Conservation (phyloP, 2,888 invertebrate genomes). For the Lucinisca nassula region DNA sequence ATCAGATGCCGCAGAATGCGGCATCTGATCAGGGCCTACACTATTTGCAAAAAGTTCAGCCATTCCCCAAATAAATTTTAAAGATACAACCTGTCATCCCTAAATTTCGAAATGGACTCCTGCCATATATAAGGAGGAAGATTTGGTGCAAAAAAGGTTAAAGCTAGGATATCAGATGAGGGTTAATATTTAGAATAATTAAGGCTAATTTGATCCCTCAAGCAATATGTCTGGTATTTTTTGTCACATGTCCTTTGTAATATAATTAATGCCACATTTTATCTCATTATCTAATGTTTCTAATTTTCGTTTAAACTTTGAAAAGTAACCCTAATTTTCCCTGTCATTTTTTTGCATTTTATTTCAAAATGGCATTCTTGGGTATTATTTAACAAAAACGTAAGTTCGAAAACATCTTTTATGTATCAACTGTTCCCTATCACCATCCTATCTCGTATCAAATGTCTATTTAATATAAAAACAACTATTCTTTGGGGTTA, state of each 20-base stretch:
- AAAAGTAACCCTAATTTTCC: neutral
- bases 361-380: neutral
- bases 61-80: too few relatives aligned
- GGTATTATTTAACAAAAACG: constrained; percentile 3
- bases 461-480: constrained; percentile 14
- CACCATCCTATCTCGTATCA: neutral
- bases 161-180: too few relatives aligned
- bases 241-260: neutral
- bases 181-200: neutral
- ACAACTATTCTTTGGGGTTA: neutral
- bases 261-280: constrained; percentile 4
- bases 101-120: too few relatives aligned
- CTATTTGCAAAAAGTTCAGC: too few relatives aligned
- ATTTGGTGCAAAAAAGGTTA: too few relatives aligned
- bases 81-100: too few relatives aligned
- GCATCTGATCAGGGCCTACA: too few relatives aligned
- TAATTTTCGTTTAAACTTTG: neutral
- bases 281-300: constrained; percentile 1
- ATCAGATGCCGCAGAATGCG: too few relatives aligned
- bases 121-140: too few relatives aligned
- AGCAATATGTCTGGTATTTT: neutral
- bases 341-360: neutral
- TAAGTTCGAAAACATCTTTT: neutral
- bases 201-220: neutral
- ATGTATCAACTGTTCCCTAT: neutral